Percentiles rank a stretch among this genome's conserved stretches.
These are phyloP conservation scores for Rambutsinella grinnellia DNA, from an alignment of 2,888 invertebrate genomes.

Conservation along the genomic window DNA sequence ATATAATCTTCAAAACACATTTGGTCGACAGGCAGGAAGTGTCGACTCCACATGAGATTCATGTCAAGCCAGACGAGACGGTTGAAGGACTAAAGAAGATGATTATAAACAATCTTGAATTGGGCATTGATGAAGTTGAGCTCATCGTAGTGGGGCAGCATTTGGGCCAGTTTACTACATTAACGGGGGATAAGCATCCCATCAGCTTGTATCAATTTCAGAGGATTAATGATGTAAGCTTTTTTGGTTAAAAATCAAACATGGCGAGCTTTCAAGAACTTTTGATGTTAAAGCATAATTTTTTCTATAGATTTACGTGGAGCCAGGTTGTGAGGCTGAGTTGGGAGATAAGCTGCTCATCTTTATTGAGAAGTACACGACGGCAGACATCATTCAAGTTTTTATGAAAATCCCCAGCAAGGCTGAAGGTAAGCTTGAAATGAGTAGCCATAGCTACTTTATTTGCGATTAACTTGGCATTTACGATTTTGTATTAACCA, in stretches of 20 bases:
- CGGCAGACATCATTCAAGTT: conserved; percentile 40
- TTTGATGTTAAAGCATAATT: not conserved
- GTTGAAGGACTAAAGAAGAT: conserved; percentile 23
- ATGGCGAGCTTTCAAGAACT: not conserved
- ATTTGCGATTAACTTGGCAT: not conserved
- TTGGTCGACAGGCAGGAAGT: conserved; percentile 33
- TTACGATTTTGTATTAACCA: not conserved
- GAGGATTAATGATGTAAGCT: conserved; percentile 50
- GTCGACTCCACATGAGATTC: conserved; percentile 23
- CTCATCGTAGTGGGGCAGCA: conserved; percentile 18
- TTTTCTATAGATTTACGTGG: conserved; percentile 47
- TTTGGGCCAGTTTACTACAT: not conserved
- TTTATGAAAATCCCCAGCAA: conserved; percentile 43
- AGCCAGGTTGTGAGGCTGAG: conserved; percentile 13
- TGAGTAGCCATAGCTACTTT: not conserved
- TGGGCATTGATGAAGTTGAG: not conserved
- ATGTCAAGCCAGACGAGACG: not conserved
- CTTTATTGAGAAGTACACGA: conserved; percentile 46
- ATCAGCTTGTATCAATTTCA: conserved; percentile 40
- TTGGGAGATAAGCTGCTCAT: conserved; percentile 20
- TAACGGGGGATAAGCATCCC: conserved; percentile 29
- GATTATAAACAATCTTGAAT: not conserved
- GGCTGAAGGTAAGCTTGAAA: too few species aligned
- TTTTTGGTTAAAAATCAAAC: conserved; percentile 1
- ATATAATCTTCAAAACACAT: conserved; percentile 35